Evolutionary conservation across 2,797 vertebrate genomes (phyloP).

Genomic region (Calcarius lapponicus): DNA sequence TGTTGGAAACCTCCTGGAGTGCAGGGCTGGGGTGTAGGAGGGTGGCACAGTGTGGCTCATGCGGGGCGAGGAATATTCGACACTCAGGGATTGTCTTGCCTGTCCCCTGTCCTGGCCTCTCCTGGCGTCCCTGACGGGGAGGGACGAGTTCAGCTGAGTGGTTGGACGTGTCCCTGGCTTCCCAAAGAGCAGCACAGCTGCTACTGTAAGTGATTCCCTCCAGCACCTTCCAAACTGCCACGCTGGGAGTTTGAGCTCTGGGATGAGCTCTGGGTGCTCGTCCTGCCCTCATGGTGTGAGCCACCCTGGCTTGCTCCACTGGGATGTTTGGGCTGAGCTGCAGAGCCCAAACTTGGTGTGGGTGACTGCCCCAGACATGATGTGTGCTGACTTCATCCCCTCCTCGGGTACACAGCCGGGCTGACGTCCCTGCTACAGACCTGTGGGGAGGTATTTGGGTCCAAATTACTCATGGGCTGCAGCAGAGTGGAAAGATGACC

Average conservation of each 20-base stretch:
- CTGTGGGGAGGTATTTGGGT: slow-evolving; percentile 10
- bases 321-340: neutral
- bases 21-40: accelerated
- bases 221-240: neutral
- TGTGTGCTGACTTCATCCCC: neutral
- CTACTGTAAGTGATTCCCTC: slow-evolving; percentile 23
- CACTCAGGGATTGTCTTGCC: neutral
- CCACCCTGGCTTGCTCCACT: accelerated
- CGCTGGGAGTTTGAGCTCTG: neutral
- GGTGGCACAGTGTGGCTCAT: accelerated
- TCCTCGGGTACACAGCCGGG: neutral
- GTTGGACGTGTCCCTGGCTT: neutral
- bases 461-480: slow-evolving; percentile 44
- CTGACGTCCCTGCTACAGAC: neutral
- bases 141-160: neutral
- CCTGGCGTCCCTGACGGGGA: neutral
- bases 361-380: neutral
- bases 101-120: neutral
- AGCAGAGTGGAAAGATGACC: slow-evolving; percentile 59
- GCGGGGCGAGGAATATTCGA: neutral
- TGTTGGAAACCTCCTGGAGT: neutral
- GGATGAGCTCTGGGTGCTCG: accelerated
- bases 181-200: slow-evolving; percentile 11
- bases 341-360: neutral
- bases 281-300: neutral